Conservation (phyloP, 2,113 vertebrate species). For the Trogon melanurus region DNA sequence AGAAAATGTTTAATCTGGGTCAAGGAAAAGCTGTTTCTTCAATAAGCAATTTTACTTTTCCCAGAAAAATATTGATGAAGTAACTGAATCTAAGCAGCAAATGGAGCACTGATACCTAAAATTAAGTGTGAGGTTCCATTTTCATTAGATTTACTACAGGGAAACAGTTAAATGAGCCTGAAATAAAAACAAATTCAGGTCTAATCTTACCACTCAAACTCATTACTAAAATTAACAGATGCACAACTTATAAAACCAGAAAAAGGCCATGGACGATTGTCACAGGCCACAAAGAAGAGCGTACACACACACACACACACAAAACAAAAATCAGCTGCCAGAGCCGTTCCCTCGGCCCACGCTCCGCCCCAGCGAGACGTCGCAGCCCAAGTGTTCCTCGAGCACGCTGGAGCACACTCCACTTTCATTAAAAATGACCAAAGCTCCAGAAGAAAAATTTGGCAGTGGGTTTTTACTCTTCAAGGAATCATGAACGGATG, state of each 20-base stretch:
- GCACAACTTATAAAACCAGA: not conserved
- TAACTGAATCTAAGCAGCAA: not conserved
- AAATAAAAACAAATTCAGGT: slow-evolving; percentile 27
- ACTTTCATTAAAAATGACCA: not conserved
- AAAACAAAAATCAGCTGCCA: not conserved
- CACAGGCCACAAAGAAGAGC: too few relatives aligned
- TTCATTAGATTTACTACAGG: not conserved
- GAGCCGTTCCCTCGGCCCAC: fast-evolving
- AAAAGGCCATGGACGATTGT: not conserved
- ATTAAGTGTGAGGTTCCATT: not conserved
- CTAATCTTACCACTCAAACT: not conserved
- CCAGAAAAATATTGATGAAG: not conserved
- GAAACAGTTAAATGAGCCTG: slow-evolving; percentile 9
- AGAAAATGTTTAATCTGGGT: not conserved
- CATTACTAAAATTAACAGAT: slow-evolving; percentile 24
- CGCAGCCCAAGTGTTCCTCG: not conserved
- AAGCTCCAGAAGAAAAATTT: not conserved
- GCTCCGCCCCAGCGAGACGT: not conserved
- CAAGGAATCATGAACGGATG: not conserved
- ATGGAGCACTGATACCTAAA: not conserved
- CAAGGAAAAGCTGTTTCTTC: not conserved
- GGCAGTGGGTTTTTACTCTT: not conserved
- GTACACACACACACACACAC: too few relatives aligned
- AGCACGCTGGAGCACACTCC: not conserved
- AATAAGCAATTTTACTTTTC: not conserved